Base-by-base conservation (phyloP, 2,113 vertebrate species). In the Grantiella picta region DNA sequence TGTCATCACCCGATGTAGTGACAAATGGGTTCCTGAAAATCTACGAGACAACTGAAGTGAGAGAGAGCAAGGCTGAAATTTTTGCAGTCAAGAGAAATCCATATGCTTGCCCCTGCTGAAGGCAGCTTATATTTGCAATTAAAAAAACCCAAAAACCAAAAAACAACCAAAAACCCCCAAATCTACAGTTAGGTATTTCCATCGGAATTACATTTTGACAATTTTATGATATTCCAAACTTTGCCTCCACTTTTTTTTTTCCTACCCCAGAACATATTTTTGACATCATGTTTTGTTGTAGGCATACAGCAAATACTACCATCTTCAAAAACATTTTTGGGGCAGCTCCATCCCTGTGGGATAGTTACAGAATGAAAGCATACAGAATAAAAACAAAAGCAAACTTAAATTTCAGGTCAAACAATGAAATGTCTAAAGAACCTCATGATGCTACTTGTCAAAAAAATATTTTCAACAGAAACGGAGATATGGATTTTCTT, bases 1-100 rank as follows among this genome's bases (percentile, higher is more conserved):
- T 96, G 89, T 95, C 52, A 64, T 90, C 94, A 95, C 57, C 77
- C 81, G 66, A 35, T 82, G 40, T 66, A 35, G 87, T 94, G 60
- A 95, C 68, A 96, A 97, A 95, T 33, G 82, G 23, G 25, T 45
- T 92, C 80, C n/a, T 89, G 86, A 71, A 95, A 94, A 86, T 92
- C 57, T 94, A 31, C 49, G 64, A 95, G n/a, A 79, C 38, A 85
- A 53, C 60, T 45, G 53, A 45, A 89, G 23, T 83, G 59, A 31
- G 33, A 72, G 87, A 72, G 44, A 81, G 12, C 24, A 96, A 64
- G 49, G 49, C 9, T 59, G 29, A 94, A 54, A 73, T 68, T 90
- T 96, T 81, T 40, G 42, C 35, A 70, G 64, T 63, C 35, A 86
- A 66, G 68, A 94, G 91, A 88, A 95, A 84, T 50, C 44, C 35